Conservation (phyloP, 2,113 vertebrate genomes). For the Numida meleagris region DNA sequence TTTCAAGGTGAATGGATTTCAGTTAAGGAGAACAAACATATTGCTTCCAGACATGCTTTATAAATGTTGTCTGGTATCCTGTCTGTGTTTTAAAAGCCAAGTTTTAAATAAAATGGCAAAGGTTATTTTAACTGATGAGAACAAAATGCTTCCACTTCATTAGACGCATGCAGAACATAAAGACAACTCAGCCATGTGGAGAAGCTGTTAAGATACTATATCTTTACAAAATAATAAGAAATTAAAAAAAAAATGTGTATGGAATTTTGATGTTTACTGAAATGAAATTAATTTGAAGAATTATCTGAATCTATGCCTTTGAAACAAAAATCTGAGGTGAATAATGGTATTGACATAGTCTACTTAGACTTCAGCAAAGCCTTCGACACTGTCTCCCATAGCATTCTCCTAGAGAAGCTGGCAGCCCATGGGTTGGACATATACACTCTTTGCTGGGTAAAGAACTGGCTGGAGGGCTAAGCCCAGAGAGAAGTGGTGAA, state of each 20-base stretch:
- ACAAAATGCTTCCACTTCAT: slow-evolving; percentile 49
- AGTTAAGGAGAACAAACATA: slow-evolving; percentile 67
- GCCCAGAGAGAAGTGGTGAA: too few species aligned
- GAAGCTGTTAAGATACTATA: neutral
- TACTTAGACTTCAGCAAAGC: too few species aligned
- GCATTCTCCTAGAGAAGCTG: too few species aligned
- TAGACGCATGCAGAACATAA: neutral
- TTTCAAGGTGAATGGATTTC: slow-evolving; percentile 70
- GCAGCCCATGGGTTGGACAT: too few species aligned
- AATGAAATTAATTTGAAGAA: too few species aligned
- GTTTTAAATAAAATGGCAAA: slow-evolving; percentile 71
- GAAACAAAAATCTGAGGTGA: too few species aligned
- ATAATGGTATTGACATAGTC: too few species aligned
- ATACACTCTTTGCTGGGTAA: too few species aligned
- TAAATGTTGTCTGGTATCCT: slow-evolving; percentile 49
- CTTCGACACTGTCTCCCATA: too few species aligned
- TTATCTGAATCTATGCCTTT: too few species aligned
- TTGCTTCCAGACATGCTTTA: slow-evolving; percentile 54
- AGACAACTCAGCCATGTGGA: neutral
- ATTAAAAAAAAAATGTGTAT: neutral
- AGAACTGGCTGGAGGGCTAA: too few species aligned
- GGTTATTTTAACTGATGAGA: slow-evolving; percentile 40
- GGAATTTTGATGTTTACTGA: too few species aligned
- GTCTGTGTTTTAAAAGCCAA: slow-evolving; percentile 53
- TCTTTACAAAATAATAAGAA: neutral